Percentiles rank a stretch among this genome's conserved stretches.
phyloP scores from a whole-genome alignment of 2,888 invertebrate species.

The Epsilonema sp. region DNA sequence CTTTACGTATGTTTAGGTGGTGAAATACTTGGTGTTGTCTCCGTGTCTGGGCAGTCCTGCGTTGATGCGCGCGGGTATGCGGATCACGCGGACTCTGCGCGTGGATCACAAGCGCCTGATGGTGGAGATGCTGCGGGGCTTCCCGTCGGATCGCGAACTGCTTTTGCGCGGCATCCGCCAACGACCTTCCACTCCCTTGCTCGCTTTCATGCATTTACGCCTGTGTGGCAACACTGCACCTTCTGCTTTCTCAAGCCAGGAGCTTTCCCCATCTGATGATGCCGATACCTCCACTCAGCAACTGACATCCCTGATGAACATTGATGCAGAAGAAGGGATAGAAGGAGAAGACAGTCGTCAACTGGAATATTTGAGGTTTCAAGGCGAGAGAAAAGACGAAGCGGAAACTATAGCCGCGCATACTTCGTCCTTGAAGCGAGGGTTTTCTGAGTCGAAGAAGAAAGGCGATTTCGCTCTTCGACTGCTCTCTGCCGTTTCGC shows the following conservation, averaged over 20 bases:
- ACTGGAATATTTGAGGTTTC: too few relatives aligned
- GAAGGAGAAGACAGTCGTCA: too few relatives aligned
- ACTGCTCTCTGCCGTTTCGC: not conserved
- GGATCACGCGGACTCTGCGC: constrained; percentile 13
- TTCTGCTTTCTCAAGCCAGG: too few relatives aligned
- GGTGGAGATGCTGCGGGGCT: constrained; percentile 26
- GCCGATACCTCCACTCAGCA: too few relatives aligned
- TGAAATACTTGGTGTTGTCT: constrained; percentile 26
- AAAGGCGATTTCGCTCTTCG: not conserved
- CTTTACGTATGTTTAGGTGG: too few relatives aligned
- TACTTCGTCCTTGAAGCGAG: constrained; percentile 12
- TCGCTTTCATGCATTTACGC: constrained; percentile 23
- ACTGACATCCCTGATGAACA: too few relatives aligned
- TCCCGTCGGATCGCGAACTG: constrained; percentile 26
- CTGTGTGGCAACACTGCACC: too few relatives aligned
- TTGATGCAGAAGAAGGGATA: too few relatives aligned
- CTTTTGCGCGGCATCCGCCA: constrained; percentile 23
- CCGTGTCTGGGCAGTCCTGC: constrained; percentile 20
- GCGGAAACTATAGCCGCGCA: too few relatives aligned
- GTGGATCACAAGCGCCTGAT: constrained; percentile 23
- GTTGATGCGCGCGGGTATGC: constrained; percentile 18
- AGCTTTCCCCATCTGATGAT: too few relatives aligned
- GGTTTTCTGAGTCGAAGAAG: not conserved
- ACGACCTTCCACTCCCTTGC: constrained; percentile 26
- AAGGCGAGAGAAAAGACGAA: too few relatives aligned